Evolutionary conservation across 2,888 invertebrate species (phyloP).

Genomic region (Melipona bicolor): DNA sequence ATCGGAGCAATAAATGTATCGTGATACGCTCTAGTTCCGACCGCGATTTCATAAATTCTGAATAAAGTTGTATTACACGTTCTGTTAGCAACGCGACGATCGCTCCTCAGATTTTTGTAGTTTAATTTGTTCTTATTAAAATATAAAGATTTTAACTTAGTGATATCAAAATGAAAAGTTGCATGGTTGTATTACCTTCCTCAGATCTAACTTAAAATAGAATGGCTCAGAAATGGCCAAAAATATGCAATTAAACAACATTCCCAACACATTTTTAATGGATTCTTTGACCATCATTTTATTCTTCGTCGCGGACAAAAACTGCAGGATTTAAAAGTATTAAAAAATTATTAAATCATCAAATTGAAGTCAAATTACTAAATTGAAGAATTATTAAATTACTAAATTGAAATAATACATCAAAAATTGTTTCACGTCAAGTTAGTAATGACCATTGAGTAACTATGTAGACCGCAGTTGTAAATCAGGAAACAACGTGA

Average conservation of each 20-base stretch:
- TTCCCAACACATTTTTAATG: background rate
- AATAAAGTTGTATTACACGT: background rate
- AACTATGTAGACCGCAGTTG: background rate
- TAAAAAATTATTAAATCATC: background rate
- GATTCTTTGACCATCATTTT: too few relatives aligned
- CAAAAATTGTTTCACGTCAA: background rate
- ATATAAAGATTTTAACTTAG: background rate
- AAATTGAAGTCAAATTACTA: background rate
- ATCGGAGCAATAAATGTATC: slow-evolving; percentile 9
- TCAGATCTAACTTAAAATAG: background rate
- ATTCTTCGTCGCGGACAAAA: background rate
- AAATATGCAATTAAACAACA: too few relatives aligned
- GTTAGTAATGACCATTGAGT: background rate
- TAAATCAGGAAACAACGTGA: slow-evolving; percentile 14
- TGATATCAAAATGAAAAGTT: too few relatives aligned
- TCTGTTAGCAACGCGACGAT: slow-evolving; percentile 1
- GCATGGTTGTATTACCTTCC: too few relatives aligned
- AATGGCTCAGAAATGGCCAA: background rate
- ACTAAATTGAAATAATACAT: background rate
- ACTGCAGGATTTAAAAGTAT: background rate
- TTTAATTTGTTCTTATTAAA: background rate
- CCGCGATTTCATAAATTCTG: slow-evolving; percentile 3
- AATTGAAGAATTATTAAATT: background rate
- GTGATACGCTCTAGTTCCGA: slow-evolving; percentile 24
- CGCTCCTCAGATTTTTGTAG: background rate